Percentiles rank a stretch among this genome's conserved stretches.
Evolutionary conservation across 2,888 invertebrate genomes (phyloP).

Genomic region (Eremobia ochroleuca): DNA sequence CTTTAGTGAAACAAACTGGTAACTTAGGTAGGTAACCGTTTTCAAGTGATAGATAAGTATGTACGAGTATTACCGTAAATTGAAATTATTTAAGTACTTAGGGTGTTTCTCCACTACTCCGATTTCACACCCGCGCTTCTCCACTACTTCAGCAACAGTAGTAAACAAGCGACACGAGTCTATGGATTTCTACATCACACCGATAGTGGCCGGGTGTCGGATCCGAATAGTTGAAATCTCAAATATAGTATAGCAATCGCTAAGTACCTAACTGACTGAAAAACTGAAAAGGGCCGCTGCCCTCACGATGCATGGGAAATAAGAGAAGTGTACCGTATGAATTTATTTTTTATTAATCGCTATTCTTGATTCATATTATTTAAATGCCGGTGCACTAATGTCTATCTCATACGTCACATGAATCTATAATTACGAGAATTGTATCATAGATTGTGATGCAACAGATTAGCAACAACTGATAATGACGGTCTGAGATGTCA

Average conservation of each 20-base stretch:
- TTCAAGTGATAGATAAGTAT: too few relatives aligned
- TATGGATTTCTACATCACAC: not conserved
- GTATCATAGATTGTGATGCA: not conserved
- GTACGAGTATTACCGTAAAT: not conserved
- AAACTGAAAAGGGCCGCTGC: not conserved
- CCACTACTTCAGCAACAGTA: not conserved
- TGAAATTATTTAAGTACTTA: not conserved
- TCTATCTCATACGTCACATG: not conserved
- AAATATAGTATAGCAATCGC: too few relatives aligned
- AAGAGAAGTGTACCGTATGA: too few relatives aligned
- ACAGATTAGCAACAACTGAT: conserved; percentile 1
- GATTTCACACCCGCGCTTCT: not conserved
- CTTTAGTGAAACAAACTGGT: not conserved
- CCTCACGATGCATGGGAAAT: not conserved
- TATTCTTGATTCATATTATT: not conserved
- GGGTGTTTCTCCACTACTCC: not conserved
- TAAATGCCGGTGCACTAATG: conserved; percentile 1
- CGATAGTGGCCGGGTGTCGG: not conserved
- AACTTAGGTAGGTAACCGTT: not conserved
- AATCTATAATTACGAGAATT: not conserved
- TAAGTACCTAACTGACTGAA: not conserved
- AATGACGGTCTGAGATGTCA: too few relatives aligned
- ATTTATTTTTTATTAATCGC: not conserved
- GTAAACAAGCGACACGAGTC: conserved; percentile 1
- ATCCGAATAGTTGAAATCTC: not conserved